A percentile compares a stretch with the other conserved stretches of the same genome.
Conservation (phyloP, 2,888 invertebrate species). For the Tipula vernalis region DNA sequence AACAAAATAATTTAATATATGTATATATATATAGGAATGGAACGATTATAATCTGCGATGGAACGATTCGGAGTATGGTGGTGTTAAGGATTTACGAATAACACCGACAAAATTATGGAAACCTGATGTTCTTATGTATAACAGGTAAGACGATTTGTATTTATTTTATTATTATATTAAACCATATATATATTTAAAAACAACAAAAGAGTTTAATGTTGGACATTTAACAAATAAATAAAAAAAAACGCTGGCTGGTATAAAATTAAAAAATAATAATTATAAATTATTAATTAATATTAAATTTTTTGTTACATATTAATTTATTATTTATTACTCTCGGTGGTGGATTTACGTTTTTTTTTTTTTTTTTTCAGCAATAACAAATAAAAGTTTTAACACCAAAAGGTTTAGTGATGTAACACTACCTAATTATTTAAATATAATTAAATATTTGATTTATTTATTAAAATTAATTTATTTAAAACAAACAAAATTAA, state of each 20-base stretch:
- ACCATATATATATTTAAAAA: not conserved
- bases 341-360: not conserved
- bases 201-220: not conserved
- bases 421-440: not conserved
- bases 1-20: conserved; percentile 21
- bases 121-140: conserved; percentile 98
- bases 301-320: not conserved
- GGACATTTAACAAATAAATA: not conserved
- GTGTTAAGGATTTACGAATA: conserved; percentile 86
- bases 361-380: not conserved
- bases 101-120: conserved; percentile 95
- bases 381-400: not conserved
- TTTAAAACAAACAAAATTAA: not conserved
- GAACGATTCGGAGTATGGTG: conserved; percentile 92
- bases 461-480: not conserved
- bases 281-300: not conserved
- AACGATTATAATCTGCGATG: conserved; percentile 93
- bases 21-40: conserved; percentile 97
- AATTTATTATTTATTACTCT: not conserved
- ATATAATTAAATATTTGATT: not conserved
- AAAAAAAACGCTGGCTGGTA: not conserved
- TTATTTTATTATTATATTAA: not conserved
- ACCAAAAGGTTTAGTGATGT: not conserved
- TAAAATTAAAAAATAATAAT: not conserved
- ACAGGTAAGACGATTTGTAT: conserved; percentile 61